Evolutionary conservation across 2,888 invertebrate species (phyloP).

Genomic region (Drosophila nr. fundita): DNA sequence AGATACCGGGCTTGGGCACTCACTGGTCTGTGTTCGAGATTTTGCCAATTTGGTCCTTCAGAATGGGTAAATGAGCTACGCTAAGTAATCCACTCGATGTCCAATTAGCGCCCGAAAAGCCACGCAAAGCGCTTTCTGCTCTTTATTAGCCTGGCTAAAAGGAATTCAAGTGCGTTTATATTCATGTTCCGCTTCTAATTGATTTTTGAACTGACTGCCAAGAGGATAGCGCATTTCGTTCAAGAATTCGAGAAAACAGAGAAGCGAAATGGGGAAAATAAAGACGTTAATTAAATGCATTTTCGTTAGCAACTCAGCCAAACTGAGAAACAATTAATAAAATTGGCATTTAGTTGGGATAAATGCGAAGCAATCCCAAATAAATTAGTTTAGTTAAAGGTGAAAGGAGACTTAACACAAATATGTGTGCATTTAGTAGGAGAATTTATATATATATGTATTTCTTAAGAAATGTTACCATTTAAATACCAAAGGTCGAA

Average conservation of each 20-base stretch:
- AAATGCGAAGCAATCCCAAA: not conserved
- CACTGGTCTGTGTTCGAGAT: conserved; percentile 39
- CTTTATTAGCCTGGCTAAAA: conserved; percentile 23
- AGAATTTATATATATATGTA: not conserved
- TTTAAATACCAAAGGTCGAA: not conserved
- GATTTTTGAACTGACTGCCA: conserved; percentile 34
- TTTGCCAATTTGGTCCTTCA: conserved; percentile 37
- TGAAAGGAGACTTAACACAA: not conserved
- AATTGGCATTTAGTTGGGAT: not conserved
- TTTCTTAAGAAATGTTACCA: not conserved
- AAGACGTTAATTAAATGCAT: not conserved
- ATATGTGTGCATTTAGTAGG: not conserved
- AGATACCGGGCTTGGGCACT: conserved; percentile 37
- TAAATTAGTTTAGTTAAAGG: not conserved
- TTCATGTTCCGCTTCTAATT: conserved; percentile 28
- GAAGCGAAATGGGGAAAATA: not conserved
- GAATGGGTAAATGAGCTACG: conserved; percentile 24
- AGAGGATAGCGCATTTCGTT: not conserved
- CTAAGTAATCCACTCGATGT: conserved; percentile 53
- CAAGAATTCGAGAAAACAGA: not conserved
- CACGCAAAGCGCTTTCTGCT: conserved; percentile 11
- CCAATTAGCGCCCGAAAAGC: conserved; percentile 45
- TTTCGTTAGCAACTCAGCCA: not conserved
- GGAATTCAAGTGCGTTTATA: conserved; percentile 16
- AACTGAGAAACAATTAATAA: not conserved